Conservation (phyloP, 2,888 invertebrate species). For the Cyrtodaria siliqua region DNA sequence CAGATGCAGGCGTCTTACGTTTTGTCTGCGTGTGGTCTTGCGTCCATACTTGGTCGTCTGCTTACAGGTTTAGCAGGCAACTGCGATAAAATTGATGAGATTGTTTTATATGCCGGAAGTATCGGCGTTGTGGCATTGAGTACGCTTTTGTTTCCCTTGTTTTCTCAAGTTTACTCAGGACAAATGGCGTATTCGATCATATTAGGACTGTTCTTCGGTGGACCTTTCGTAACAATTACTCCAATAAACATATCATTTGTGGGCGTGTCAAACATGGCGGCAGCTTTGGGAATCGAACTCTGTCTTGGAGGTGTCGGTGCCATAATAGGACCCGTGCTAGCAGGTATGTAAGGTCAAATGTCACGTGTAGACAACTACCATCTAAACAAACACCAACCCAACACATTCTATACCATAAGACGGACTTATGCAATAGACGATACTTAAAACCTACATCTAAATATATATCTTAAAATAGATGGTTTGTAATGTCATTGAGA, state of each 20-base stretch:
- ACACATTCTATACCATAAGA: too few relatives aligned
- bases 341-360: constrained; percentile 41
- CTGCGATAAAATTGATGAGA: constrained; percentile 22
- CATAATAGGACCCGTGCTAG: constrained; percentile 39
- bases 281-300: constrained; percentile 43
- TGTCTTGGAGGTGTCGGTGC: constrained; percentile 43
- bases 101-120: constrained; percentile 36
- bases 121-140: constrained; percentile 11
- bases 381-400: too few relatives aligned
- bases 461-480: too few relatives aligned
- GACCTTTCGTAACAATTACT: constrained; percentile 33
- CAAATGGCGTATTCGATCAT: constrained; percentile 36
- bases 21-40: constrained; percentile 34
- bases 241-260: constrained; percentile 39
- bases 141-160: constrained; percentile 32
- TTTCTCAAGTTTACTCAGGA: constrained; percentile 20
- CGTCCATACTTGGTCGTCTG: constrained; percentile 42
- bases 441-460: too few relatives aligned
- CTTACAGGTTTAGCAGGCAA: constrained; percentile 30
- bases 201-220: constrained; percentile 40
- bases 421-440: too few relatives aligned
- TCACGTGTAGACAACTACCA: too few relatives aligned
- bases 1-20: constrained; percentile 44
- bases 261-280: constrained; percentile 33
- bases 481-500: too few relatives aligned